Base-by-base conservation (phyloP, 2,797 vertebrate genomes). In the Carcharodon carcharias region DNA sequence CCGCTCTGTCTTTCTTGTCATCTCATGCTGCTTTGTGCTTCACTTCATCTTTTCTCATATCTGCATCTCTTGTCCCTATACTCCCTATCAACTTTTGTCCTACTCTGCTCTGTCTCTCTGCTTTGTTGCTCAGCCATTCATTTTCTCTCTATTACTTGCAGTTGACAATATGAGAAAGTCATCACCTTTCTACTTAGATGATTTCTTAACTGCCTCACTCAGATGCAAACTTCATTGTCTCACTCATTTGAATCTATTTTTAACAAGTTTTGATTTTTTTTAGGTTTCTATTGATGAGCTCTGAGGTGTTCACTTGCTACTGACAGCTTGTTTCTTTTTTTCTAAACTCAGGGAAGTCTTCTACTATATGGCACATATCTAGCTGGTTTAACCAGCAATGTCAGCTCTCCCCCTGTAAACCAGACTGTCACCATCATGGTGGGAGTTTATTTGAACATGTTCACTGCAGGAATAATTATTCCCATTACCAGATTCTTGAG, bases 341-440 rank as follows among this genome's bases (percentile, higher is more conserved):
- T 35, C 28, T 12, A 61, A 92, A 58, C 71, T 96, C 96, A 99
- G 99, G 98, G 98, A 6, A 97, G 98, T 97, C 98, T 99, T 45
- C 98, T 99, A 96, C 98, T 99, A 0, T 99, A 98, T 0, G 99
- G 99, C 73, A 98, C 98, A 1, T 99, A 99, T 97, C 97, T 99
- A 97, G 99, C 99, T 0, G 99, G 99, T 96, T 98, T 99, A 97
- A 99, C 99, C 0, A 98, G 98, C 96, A 98, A 98, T 0, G 98
- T 99, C 97, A 99, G 99, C 97, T 98, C 98, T 96, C 98, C 99
- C 6, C 99, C 99, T 0, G 99, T 99, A 97, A 99, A 99, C 97
- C 99, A 99, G 97, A 99, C 99, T 94, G 97, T 98, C 97, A 99
- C 99, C 96, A 99, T 99, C 97, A 98, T 99, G n/a, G 98, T 98